Evolutionary conservation across 2,888 invertebrate species (phyloP).

Genomic region (Rhagonycha fulva): DNA sequence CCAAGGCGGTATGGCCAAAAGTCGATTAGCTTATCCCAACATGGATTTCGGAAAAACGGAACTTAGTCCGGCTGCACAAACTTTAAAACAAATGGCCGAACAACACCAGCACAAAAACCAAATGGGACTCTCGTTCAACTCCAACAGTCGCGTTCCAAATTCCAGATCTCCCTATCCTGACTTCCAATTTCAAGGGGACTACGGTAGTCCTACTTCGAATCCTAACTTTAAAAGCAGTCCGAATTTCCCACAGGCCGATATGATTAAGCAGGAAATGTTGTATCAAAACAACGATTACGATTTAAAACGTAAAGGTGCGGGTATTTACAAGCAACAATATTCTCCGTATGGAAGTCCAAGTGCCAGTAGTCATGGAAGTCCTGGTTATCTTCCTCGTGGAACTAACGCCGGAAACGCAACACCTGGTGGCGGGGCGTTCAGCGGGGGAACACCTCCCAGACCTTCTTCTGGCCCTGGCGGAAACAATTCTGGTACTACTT

Average conservation of each 20-base stretch:
- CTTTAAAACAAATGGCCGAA: constrained; percentile 95
- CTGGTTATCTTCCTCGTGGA: constrained; percentile 53
- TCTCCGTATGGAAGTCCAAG: constrained; percentile 70
- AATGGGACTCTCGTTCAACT: constrained; percentile 64
- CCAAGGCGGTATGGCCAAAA: constrained; percentile 25
- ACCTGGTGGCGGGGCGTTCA: constrained; percentile 37
- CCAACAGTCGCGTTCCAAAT: constrained; percentile 51
- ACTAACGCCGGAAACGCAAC: constrained; percentile 35
- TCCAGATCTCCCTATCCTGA: constrained; percentile 65
- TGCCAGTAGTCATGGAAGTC: constrained; percentile 63
- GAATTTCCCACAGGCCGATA: constrained; percentile 55
- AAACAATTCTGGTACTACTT: constrained; percentile 56
- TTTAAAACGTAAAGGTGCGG: constrained; percentile 55
- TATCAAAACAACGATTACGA: constrained; percentile 52
- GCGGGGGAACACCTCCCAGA: constrained; percentile 56
- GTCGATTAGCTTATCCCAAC: constrained; percentile 47
- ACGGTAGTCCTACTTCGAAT: constrained; percentile 57
- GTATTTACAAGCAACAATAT: constrained; percentile 64
- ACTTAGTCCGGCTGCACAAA: constrained; percentile 91
- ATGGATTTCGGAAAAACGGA: constrained; percentile 60
- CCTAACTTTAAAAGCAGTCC: constrained; percentile 53
- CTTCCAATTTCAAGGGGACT: constrained; percentile 62
- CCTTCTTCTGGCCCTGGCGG: constrained; percentile 58
- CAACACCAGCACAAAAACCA: constrained; percentile 90
- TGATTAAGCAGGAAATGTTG: constrained; percentile 63